These are phyloP conservation scores for Battus philenor DNA, from an alignment of 1,140 invertebrate species.

Conservation along the genomic window DNA sequence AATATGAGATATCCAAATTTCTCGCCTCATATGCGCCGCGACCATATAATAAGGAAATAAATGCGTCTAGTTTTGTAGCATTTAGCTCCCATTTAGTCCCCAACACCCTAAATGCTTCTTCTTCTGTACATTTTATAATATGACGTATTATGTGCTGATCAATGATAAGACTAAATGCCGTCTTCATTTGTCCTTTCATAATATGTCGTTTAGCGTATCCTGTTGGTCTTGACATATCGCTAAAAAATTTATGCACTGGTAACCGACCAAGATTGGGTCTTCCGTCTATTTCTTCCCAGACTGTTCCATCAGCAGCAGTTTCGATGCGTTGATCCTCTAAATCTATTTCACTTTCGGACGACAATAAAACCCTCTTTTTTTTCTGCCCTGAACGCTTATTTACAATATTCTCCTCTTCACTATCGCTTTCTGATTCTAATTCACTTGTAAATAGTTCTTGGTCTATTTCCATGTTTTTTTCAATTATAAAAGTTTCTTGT, in stretches of 20 bases:
- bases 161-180: neutral
- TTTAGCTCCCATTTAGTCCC: conserved; percentile 15
- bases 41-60: neutral
- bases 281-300: neutral
- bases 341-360: conserved; percentile 1
- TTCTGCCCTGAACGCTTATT: neutral
- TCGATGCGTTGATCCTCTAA: neutral
- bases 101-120: conserved; percentile 11
- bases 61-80: conserved; percentile 15
- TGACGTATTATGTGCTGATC: neutral
- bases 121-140: conserved; percentile 3
- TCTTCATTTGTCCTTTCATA: neutral
- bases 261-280: neutral
- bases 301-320: too few species aligned
- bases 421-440: neutral
- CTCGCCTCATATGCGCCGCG: neutral
- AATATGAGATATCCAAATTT: too few species aligned
- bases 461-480: neutral
- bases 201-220: neutral
- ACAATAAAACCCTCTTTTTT: neutral
- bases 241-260: neutral
- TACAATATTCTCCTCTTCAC: neutral
- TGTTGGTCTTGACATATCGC: too few species aligned
- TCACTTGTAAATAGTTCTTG: neutral
- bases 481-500: neutral